Evolutionary conservation across 2,797 vertebrate species (phyloP), one percentile per base, ranked within the genome.

Genomic region (Acipenser transmontanus): DNA sequence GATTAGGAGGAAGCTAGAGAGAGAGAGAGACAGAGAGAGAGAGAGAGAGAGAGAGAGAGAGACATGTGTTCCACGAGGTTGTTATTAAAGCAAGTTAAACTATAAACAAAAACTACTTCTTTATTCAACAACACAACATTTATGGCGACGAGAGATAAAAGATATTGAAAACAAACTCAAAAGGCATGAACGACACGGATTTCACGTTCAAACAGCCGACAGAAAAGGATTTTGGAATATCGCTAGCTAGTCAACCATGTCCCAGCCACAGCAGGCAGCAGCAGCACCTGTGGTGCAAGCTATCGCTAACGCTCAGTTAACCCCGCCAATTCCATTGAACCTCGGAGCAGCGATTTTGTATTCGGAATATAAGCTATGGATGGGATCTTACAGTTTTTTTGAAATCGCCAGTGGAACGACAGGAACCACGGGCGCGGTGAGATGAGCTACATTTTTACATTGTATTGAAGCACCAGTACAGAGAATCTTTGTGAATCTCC

Each of bases 381-480:
- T 50, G 49, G 68, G 68, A 47, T 68, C 68, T 14, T 68, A 65
- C 52, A 70, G 49, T 8, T 68, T 70, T 47, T 66, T 65, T 11
- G 47, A 65, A 65, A 50, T 71, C 12, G 14, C 13, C 57, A 66
- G 56, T 62, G 65, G 61, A 64, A 69, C 66, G 49, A 57, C 50
- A 13, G 11, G 8, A 8, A 52, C 51, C 8, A 1, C 51, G 51
- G 51, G 2, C 17, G 17, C 17, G 1, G 17, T 17, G 17, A 17
- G 17, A 17, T 1, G 17, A 17, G 17, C 69, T 20, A 60, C 54
- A 1, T 50, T 73, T 34, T 47, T 73, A 52, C 63, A 65, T 50
- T 73, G 52, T 68, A 68, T 65, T 59, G 66, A 68, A 63, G 63
- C 49, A 49, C 69, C 66, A 7, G 17, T 14, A 0, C 64, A 72